phyloP scores from a whole-genome alignment of 2,113 vertebrate species.

The Semicossyphus pulcher region DNA sequence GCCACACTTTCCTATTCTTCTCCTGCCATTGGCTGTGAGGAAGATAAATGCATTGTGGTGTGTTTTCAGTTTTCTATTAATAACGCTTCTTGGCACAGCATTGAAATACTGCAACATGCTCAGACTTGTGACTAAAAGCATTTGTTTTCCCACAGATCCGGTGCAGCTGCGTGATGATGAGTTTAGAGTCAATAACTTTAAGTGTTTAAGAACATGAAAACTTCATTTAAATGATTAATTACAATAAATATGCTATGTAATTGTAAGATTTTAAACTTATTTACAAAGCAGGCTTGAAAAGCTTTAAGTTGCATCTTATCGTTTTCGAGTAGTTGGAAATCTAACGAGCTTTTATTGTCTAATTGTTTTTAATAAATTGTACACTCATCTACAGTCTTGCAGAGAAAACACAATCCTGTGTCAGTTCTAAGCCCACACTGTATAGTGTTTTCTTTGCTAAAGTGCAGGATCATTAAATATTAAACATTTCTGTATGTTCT shows the following conservation, averaged over 20 bases:
- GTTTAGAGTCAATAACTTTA: not conserved
- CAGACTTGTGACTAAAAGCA: slow-evolving; percentile 18
- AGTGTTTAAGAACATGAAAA: not conserved
- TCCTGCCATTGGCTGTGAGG: slow-evolving; percentile 31
- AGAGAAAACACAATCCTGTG: not conserved
- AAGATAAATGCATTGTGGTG: slow-evolving; percentile 33
- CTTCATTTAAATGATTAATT: no score
- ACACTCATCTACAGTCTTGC: not conserved
- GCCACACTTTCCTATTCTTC: slow-evolving; percentile 25
- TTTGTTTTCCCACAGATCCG: slow-evolving; percentile 5
- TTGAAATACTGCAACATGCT: slow-evolving; percentile 10
- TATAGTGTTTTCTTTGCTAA: not conserved
- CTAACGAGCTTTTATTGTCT: not conserved
- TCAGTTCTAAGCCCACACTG: not conserved
- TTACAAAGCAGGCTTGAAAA: no score
- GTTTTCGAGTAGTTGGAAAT: not conserved
- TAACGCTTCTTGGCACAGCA: slow-evolving; percentile 33
- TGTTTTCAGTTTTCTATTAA: slow-evolving; percentile 37
- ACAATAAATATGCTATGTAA: no score
- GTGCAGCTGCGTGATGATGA: not conserved
- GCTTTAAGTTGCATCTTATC: no score
- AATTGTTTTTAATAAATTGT: not conserved
- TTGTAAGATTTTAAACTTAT: no score
- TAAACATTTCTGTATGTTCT: not conserved
- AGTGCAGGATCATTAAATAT: slow-evolving; percentile 5